Evolutionary conservation across 1,140 invertebrate species (phyloP).

Genomic region (Hyposmocoma kahamanoa): DNA sequence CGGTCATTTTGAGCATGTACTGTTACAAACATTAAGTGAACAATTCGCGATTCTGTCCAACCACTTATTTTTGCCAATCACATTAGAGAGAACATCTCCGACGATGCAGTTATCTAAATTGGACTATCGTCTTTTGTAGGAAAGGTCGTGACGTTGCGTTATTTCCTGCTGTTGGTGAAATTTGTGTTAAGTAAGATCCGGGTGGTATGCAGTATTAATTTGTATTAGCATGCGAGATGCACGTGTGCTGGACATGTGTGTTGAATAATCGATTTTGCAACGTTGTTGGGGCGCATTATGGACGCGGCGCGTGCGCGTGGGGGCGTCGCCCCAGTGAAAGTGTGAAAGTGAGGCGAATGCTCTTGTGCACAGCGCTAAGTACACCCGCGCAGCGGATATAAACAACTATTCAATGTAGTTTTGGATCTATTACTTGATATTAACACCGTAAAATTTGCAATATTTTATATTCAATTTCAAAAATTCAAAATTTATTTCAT

Average conservation of each 20-base stretch:
- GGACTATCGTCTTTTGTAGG: neutral
- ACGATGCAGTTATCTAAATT: slow-evolving; percentile 2
- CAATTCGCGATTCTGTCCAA: neutral
- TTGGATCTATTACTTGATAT: too few species aligned
- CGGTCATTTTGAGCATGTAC: neutral
- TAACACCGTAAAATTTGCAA: too few species aligned
- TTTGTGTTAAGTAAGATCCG: neutral
- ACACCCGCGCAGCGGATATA: too few species aligned
- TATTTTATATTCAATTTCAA: too few species aligned
- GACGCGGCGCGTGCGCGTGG: slow-evolving; percentile 30
- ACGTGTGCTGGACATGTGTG: slow-evolving; percentile 17
- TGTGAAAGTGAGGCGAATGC: slow-evolving; percentile 67
- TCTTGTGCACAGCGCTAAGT: slow-evolving; percentile 28
- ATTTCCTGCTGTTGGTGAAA: neutral
- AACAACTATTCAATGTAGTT: too few species aligned
- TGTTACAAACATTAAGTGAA: neutral
- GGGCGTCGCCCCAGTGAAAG: slow-evolving; percentile 66
- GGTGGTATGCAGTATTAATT: neutral
- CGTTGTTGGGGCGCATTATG: slow-evolving; percentile 30
- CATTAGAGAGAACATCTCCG: neutral
- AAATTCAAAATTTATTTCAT: too few species aligned
- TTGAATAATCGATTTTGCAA: slow-evolving; percentile 65
- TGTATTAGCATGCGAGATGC: slow-evolving; percentile 7
- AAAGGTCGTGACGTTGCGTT: neutral
- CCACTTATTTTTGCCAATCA: neutral